phyloP scores from a whole-genome alignment of 2,888 invertebrate species.

The Eristalis intricaria region DNA sequence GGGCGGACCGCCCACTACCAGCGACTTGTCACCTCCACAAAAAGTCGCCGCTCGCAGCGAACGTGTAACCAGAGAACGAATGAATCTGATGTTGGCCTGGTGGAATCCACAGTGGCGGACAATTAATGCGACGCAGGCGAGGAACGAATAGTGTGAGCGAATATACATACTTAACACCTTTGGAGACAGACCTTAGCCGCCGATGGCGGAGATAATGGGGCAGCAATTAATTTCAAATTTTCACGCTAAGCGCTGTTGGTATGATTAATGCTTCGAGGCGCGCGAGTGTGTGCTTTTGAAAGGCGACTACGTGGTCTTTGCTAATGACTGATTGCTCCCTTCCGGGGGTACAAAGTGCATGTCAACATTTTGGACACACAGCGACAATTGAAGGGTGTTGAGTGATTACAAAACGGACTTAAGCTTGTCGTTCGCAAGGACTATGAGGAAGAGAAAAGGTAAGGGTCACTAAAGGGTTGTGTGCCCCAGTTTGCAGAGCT shows the following conservation, averaged over 20 bases:
- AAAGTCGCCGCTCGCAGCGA: conserved; percentile 1
- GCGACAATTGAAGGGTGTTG: background rate
- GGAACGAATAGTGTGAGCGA: background rate
- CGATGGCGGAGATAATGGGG: conserved; percentile 1
- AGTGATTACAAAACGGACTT: background rate
- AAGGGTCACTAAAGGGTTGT: too few relatives aligned
- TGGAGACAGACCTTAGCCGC: background rate
- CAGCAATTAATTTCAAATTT: background rate
- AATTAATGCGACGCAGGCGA: background rate
- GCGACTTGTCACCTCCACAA: conserved; percentile 2
- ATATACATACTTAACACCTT: conserved; percentile 2
- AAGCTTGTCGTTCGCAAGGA: background rate
- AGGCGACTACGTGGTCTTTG: background rate
- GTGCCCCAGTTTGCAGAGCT: too few relatives aligned
- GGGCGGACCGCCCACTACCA: conserved; percentile 3
- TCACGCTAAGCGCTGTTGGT: background rate
- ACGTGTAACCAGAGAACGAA: background rate
- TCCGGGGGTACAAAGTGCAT: background rate
- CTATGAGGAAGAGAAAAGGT: background rate
- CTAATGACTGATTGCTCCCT: background rate
- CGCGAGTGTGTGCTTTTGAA: background rate
- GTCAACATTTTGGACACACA: background rate
- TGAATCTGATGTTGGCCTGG: background rate
- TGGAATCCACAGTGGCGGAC: background rate
- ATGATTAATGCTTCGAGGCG: background rate